phyloP scores from a whole-genome alignment of 2,113 vertebrate species.

The Nycticebus coucang region DNA sequence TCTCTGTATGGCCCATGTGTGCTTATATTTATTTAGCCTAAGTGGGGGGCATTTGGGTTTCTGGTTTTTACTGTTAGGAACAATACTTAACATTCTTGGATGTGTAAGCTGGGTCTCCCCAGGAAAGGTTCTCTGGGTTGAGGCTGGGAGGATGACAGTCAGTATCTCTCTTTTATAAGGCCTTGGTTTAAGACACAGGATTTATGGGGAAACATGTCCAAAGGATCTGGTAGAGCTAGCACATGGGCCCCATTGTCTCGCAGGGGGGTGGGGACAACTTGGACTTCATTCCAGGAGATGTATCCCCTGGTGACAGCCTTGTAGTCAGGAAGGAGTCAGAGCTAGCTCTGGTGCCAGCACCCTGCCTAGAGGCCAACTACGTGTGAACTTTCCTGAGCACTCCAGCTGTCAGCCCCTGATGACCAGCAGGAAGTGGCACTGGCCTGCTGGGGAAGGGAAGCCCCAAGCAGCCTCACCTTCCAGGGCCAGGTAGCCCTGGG shows the following conservation, averaged over 20 bases:
- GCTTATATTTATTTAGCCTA: not conserved
- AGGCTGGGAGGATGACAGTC: not conserved
- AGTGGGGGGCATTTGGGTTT: not conserved
- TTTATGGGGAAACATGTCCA: not conserved
- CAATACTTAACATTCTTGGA: not conserved
- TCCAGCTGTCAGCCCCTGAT: not conserved
- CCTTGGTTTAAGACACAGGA: not conserved
- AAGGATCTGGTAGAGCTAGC: not conserved
- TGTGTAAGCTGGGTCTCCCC: not conserved
- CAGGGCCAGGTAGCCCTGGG: too few relatives aligned
- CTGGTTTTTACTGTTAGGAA: not conserved
- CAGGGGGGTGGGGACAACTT: rapidly evolving
- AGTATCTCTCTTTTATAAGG: rapidly evolving
- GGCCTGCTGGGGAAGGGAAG: not conserved
- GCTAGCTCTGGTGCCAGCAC: not conserved
- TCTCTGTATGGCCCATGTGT: rapidly evolving
- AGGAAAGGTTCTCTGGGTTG: not conserved
- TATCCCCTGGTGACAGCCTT: not conserved
- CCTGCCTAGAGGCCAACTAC: not conserved
- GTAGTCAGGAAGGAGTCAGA: rapidly evolving
- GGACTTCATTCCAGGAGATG: not conserved
- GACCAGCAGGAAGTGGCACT: not conserved
- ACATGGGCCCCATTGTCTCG: not conserved
- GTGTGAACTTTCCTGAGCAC: not conserved
- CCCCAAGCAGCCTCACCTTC: too few relatives aligned